These are phyloP conservation scores for Oreocharis arfaki DNA, from an alignment of 2,113 vertebrate genomes.

Conservation along the genomic window DNA sequence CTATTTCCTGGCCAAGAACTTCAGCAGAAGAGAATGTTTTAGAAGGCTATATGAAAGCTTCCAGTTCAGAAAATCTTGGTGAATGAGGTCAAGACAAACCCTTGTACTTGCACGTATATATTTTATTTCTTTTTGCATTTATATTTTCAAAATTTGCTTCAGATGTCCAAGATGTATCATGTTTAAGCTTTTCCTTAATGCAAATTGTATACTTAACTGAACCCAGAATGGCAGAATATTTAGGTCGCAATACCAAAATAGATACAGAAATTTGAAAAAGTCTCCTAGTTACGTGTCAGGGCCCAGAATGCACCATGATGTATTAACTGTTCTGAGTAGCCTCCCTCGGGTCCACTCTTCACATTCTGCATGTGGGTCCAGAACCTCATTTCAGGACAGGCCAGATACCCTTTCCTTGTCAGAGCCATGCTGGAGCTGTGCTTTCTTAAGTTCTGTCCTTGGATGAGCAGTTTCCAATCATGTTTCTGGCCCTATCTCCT, in stretches of 20 bases:
- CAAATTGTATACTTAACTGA: background rate
- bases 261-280: background rate
- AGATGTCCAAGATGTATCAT: background rate
- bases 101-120: background rate
- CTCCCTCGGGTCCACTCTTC: background rate
- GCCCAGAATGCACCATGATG: background rate
- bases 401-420: rapidly evolving
- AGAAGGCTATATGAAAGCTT: background rate
- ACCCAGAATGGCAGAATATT: background rate
- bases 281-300: background rate
- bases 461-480: background rate
- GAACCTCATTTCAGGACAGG: background rate
- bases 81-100: background rate
- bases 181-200: background rate
- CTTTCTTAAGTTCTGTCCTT: background rate
- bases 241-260: background rate
- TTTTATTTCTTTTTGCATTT: background rate
- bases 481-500: background rate
- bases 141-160: background rate
- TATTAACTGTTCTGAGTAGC: background rate
- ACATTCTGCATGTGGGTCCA: rapidly evolving
- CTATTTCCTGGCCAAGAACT: background rate
- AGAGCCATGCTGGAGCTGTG: background rate
- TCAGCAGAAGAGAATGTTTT: background rate
- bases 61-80: background rate